Conservation (phyloP, 2,888 invertebrate species). For the Chymomyza fuscimana region DNA sequence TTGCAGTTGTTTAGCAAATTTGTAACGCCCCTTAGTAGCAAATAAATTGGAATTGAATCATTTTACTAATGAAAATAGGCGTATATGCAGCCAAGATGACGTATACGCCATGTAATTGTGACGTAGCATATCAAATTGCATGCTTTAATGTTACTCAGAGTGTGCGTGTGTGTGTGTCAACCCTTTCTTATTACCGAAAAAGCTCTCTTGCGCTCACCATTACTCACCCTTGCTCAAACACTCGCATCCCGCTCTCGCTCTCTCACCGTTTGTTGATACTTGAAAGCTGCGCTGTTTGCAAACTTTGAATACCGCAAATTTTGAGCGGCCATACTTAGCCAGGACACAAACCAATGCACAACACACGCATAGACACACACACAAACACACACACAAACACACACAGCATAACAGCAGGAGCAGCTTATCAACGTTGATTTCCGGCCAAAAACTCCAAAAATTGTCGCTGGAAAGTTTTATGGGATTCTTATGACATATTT, state of each 20-base stretch:
- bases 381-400: background rate
- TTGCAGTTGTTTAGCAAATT: background rate
- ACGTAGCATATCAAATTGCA: background rate
- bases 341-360: constrained; percentile 51
- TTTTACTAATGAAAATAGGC: constrained; percentile 41
- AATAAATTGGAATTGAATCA: constrained; percentile 46
- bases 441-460: background rate
- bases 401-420: background rate
- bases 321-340: constrained; percentile 37
- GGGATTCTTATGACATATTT: background rate
- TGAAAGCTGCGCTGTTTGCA: constrained; percentile 60
- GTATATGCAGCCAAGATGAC: constrained; percentile 29
- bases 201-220: constrained; percentile 34
- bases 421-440: constrained; percentile 16
- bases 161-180: constrained; percentile 25
- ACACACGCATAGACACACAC: background rate
- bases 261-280: constrained; percentile 33
- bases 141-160: background rate
- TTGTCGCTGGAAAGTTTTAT: constrained; percentile 31
- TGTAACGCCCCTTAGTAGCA: constrained; percentile 20
- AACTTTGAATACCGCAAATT: constrained; percentile 30
- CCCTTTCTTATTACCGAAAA: constrained; percentile 51
- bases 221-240: background rate
- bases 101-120: constrained; percentile 57
- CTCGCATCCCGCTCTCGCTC: background rate